A percentile compares a stretch with the other conserved stretches of the same genome.
These are phyloP conservation scores for Xylota sylvarum DNA, from an alignment of 2,888 invertebrate species.

Conservation along the genomic window DNA sequence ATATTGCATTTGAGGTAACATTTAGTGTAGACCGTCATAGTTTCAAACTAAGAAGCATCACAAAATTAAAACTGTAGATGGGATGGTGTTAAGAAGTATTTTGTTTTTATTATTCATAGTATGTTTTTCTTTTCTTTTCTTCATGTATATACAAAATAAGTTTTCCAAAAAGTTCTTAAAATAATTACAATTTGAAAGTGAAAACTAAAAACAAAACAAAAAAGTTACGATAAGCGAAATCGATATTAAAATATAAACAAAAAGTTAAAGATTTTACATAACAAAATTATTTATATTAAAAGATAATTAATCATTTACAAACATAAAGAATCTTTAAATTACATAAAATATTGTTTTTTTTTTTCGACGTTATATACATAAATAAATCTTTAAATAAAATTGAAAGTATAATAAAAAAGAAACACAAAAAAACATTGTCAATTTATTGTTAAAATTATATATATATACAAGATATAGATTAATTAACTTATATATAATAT, in stretches of 20 bases:
- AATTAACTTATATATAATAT: conserved; percentile 9
- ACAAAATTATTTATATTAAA: conserved; percentile 7
- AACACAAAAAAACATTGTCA: conserved; percentile 49
- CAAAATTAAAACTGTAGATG: too few relatives aligned
- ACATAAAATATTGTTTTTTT: conserved; percentile 37
- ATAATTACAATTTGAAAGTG: neutral
- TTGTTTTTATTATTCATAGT: neutral
- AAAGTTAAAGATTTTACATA: conserved; percentile 26
- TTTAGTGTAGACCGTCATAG: too few relatives aligned
- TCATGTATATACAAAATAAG: neutral
- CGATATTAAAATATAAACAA: conserved; percentile 30
- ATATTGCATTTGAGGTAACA: too few relatives aligned
- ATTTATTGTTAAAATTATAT: conserved; percentile 68
- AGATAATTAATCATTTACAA: conserved; percentile 32
- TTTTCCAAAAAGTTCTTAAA: neutral
- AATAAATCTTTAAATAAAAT: conserved; percentile 31
- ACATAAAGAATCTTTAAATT: conserved; percentile 7
- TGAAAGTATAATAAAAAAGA: conserved; percentile 22
- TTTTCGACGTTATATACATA: conserved; percentile 39
- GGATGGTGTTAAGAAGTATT: too few relatives aligned
- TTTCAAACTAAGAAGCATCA: too few relatives aligned
- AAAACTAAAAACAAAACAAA: neutral
- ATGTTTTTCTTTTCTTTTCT: neutral
- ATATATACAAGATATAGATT: conserved; percentile 38
- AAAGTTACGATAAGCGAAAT: conserved; percentile 19